Percentiles rank a stretch among this genome's conserved stretches.
Evolutionary conservation across 2,888 invertebrate genomes (phyloP).

Genomic region (Volucella zonaria): DNA sequence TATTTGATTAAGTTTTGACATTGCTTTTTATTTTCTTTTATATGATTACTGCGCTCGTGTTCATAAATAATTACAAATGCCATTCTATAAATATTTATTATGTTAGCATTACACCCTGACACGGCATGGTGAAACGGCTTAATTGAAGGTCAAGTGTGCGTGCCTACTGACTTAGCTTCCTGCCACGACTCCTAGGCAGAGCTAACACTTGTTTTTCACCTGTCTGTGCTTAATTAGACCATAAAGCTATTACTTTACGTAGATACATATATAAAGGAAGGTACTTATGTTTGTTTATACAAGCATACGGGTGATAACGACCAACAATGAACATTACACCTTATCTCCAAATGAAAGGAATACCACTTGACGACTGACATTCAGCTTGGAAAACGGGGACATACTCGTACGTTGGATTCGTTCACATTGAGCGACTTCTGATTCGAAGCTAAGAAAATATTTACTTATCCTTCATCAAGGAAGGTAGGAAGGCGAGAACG

Average conservation of each 20-base stretch:
- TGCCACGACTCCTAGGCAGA: not conserved
- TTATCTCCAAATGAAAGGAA: not conserved
- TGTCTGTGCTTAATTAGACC: conserved; percentile 43
- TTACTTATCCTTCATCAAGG: not conserved
- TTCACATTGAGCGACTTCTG: conserved; percentile 15
- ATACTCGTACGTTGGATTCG: conserved; percentile 3
- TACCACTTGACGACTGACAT: not conserved
- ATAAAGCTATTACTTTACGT: conserved; percentile 20
- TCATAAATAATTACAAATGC: conserved; percentile 43
- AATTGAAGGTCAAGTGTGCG: conserved; percentile 57
- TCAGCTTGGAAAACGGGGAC: not conserved
- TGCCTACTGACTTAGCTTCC: conserved; percentile 19
- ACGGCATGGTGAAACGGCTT: conserved; percentile 48
- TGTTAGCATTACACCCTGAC: conserved; percentile 25
- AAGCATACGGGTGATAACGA: not conserved
- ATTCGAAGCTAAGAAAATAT: conserved; percentile 30
- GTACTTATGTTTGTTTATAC: conserved; percentile 22
- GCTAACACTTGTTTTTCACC: conserved; percentile 8
- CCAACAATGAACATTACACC: not conserved
- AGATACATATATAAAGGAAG: too few species aligned
- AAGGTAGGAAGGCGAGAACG: not conserved
- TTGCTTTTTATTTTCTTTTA: not conserved
- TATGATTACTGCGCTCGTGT: not conserved
- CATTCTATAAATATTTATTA: conserved; percentile 37
- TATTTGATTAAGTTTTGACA: not conserved